phyloP scores from a whole-genome alignment of 2,797 vertebrate genomes.

The Lepilemur ruficaudatus region DNA sequence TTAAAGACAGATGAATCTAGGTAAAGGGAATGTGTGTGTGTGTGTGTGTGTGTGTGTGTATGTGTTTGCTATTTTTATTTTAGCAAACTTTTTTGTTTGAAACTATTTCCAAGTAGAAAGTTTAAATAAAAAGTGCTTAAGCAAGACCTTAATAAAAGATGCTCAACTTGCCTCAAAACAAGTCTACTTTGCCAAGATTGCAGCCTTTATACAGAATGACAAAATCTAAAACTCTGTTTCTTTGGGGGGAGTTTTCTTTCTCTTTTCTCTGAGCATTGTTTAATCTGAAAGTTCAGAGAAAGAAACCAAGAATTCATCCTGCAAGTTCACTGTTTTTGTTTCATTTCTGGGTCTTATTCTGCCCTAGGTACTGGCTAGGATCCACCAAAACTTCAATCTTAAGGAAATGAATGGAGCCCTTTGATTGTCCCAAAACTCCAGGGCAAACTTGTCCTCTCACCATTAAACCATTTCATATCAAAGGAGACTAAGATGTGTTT shows the following conservation, averaged over 20 bases:
- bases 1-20: neutral
- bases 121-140: neutral
- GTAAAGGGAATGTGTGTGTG: neutral
- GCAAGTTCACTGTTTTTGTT: slow-evolving; percentile 31
- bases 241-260: neutral
- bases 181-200: neutral
- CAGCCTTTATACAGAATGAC: neutral
- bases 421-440: slow-evolving; percentile 62
- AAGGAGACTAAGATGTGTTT: slow-evolving; percentile 35
- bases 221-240: neutral
- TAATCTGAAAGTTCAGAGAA: slow-evolving; percentile 37
- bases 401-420: slow-evolving; percentile 54
- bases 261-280: neutral
- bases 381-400: slow-evolving; percentile 63
- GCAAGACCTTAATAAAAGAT: neutral
- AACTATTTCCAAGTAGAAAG: slow-evolving; percentile 30
- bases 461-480: slow-evolving; percentile 61
- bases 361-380: slow-evolving; percentile 38
- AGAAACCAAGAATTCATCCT: slow-evolving; percentile 16
- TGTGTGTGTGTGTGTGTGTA: neutral
- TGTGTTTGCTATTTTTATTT: neutral
- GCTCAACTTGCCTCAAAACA: neutral
- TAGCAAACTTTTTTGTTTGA: neutral
- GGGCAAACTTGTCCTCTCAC: neutral
- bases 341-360: slow-evolving; percentile 49